Percentiles rank a stretch among this genome's conserved stretches.
These are phyloP conservation scores for Callithrix jacchus DNA, from an alignment of 2,113 vertebrate species.

Conservation along the genomic window DNA sequence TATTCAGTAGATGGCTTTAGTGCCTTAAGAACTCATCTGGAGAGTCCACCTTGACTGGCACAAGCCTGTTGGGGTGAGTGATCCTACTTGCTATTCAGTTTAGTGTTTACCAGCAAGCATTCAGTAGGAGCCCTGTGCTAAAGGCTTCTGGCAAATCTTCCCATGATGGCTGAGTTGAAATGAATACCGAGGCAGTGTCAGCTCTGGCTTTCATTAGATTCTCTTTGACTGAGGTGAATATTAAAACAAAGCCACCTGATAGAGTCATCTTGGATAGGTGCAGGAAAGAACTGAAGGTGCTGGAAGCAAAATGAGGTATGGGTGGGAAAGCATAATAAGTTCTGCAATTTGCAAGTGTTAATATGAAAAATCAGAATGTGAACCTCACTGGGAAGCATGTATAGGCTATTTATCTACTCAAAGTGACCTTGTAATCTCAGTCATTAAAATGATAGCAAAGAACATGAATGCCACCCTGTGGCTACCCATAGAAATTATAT, in stretches of 20 bases:
- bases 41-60: conserved; percentile 26
- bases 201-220: conserved; percentile 66
- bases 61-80: conserved; percentile 56
- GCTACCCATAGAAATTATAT: conserved; percentile 76
- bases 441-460: conserved; percentile 80
- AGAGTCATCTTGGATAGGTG: conserved; percentile 67
- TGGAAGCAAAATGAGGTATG: conserved; percentile 66
- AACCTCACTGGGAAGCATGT: conserved; percentile 70
- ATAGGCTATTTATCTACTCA: conserved; percentile 75
- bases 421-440: conserved; percentile 85
- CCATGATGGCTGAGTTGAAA: conserved; percentile 56
- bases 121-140: conserved; percentile 57
- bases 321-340: conserved; percentile 72
- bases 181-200: conserved; percentile 64
- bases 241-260: conserved; percentile 71
- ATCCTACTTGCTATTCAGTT: conserved; percentile 66
- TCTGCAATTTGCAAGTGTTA: conserved; percentile 75
- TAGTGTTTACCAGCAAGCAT: conserved; percentile 69
- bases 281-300: conserved; percentile 58
- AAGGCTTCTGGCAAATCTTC: conserved; percentile 70
- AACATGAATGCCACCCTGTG: conserved; percentile 87
- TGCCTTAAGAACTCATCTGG: conserved; percentile 66
- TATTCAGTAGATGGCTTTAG: conserved; percentile 73
- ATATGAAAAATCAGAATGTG: conserved; percentile 73
- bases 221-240: conserved; percentile 62